These are phyloP conservation scores for Hypomecis atomaria DNA, from an alignment of 2,888 invertebrate genomes.

Conservation along the genomic window DNA sequence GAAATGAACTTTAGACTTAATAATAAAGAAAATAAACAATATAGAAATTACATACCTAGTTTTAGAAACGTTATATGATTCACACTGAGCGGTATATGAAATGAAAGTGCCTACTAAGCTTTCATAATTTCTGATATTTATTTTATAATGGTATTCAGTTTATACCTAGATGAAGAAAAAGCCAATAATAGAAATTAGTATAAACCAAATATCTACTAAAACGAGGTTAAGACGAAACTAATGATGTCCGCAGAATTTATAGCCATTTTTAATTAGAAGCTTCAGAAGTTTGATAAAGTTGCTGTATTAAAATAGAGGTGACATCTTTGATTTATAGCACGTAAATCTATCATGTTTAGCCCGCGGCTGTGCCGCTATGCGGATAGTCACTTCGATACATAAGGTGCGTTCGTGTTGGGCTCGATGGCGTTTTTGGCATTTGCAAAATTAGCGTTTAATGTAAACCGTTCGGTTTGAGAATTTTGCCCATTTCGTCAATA, in stretches of 20 bases:
- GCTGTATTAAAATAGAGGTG: slow-evolving; percentile 23
- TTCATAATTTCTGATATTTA: background rate
- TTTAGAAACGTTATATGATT: too few relatives aligned
- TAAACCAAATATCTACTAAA: background rate
- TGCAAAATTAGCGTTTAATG: too few relatives aligned
- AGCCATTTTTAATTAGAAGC: slow-evolving; percentile 25
- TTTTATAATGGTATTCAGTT: background rate
- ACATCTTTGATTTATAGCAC: slow-evolving; percentile 27
- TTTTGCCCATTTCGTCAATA: too few relatives aligned
- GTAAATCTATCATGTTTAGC: slow-evolving; percentile 22
- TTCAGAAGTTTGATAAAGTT: slow-evolving; percentile 23
- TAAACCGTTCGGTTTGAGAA: too few relatives aligned
- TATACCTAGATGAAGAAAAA: too few relatives aligned
- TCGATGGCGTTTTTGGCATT: too few relatives aligned
- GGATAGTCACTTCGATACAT: background rate
- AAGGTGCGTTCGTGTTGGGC: too few relatives aligned
- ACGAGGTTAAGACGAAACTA: slow-evolving; percentile 14
- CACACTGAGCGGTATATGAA: too few relatives aligned
- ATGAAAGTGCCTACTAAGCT: too few relatives aligned
- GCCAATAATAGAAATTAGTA: background rate
- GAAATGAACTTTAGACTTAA: too few relatives aligned
- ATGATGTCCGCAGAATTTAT: slow-evolving; percentile 19
- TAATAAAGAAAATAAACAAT: too few relatives aligned
- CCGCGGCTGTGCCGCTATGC: slow-evolving; percentile 20
- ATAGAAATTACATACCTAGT: too few relatives aligned